Evolutionary conservation across 2,797 vertebrate genomes (phyloP).

Genomic region (Premnoplex brunnescens): DNA sequence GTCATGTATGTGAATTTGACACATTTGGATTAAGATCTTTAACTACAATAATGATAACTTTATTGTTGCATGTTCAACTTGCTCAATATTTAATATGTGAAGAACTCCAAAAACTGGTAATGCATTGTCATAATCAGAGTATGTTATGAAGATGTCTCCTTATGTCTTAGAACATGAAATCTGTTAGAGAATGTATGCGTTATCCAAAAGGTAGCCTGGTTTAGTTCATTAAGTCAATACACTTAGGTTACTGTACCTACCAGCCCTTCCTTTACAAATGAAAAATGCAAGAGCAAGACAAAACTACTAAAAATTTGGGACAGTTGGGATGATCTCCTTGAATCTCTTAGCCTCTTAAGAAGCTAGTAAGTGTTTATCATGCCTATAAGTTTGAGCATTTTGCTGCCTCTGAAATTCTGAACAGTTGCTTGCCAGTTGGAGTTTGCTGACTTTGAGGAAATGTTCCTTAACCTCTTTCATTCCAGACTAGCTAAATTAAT

Average conservation of each 20-base stretch:
- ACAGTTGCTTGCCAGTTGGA: background rate
- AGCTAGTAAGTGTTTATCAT: background rate
- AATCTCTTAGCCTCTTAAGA: background rate
- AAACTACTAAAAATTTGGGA: background rate
- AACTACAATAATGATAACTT: background rate
- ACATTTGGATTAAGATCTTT: background rate
- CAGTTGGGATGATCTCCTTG: background rate
- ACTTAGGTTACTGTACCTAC: background rate
- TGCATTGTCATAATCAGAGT: background rate
- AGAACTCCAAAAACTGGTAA: background rate
- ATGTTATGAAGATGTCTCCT: background rate
- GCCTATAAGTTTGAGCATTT: background rate
- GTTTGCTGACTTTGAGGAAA: background rate
- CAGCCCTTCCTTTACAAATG: background rate
- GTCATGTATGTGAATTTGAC: background rate
- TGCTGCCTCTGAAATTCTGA: background rate
- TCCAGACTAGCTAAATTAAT: background rate
- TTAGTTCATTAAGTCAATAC: background rate
- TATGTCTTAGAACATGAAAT: background rate
- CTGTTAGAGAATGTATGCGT: background rate
- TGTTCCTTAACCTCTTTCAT: background rate
- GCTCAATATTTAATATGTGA: background rate
- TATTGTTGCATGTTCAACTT: background rate
- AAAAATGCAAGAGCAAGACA: background rate
- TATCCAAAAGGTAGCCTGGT: background rate